Evolutionary conservation across 1,140 invertebrate genomes (phyloP), one percentile per base, ranked within the genome.

Genomic region (Pseudobourletiella spinata): DNA sequence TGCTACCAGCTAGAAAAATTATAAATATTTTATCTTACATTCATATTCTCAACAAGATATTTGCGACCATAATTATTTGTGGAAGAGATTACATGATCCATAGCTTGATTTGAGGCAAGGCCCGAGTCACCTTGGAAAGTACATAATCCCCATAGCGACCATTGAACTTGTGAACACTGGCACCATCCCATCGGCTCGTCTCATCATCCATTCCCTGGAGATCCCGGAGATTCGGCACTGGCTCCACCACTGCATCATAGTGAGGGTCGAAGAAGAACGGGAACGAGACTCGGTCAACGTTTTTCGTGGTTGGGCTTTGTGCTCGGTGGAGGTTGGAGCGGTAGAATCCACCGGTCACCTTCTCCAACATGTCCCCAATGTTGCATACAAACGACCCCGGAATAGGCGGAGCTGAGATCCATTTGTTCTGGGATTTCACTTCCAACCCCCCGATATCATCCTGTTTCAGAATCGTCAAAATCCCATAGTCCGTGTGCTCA

Each of bases 221-320:
- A 22, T 16, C 24, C 22, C 20, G 16, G 0, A 64, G 16, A 32
- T 20, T 39, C 24, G 43, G 22, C 42, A 64, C 54, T 2, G 50
- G 11, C 22, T 39, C 46, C 2, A 63, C 61, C 18, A 50, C 54
- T 3, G 63, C 2, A 58, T 54, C 3, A 39, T 48, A 65, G 35
- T 61, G 57, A 1, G 64, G 64, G 26, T 66, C 64, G 26, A 66
- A 66, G 29, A 66, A 66, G 26, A 59, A 66, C 24, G 64, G 64
- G 44, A 62, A 66, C 15, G 55, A 59, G 3, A 66, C n/a, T 18
- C 64, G 32, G 32, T 59, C 57, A 8, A 25, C 14, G 16, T 57
- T 56, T n/a, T n/a, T n/a, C 25, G 3, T 16, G 1, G 3, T 24
- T 2, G 51, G 59, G 14, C 28, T 52, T n/a, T 24, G 50, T 15